Base-by-base conservation (phyloP, 2,797 vertebrate species). In the Rhynchonycteris naso region DNA sequence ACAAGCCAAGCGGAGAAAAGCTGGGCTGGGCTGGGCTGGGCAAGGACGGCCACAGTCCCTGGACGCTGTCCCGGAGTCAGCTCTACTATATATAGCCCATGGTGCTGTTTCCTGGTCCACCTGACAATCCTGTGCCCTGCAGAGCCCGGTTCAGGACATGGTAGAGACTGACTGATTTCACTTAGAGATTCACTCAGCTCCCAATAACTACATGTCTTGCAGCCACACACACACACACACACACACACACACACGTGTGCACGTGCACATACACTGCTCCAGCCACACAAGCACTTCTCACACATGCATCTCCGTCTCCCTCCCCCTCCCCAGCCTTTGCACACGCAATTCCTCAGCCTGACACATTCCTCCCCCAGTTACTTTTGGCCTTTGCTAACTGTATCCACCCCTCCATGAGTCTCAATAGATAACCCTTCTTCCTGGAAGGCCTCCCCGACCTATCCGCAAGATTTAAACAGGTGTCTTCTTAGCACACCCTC, bases 381-480 rank as follows among this genome's bases (percentile, higher is more conserved):
- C 13, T 88, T 47, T 81, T 90, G 71, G 82, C 24, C n/a, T 58
- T 58, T 33, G 12, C n/a, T 82, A 50, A 89, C 68, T 43, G 24
- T 52, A 76, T 35, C 63, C 50, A 69, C 33, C 61, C 52, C 26
- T 24, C 28, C 19, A 58, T 47, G 26, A 86, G 33, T 76, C 63
- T 90, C 68, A 82, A 3, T 1, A 63, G 63, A 26, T 15, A 50
- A 15, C 33, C 11, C 59, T 43, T 69, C 68, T 86, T 86, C 52
- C 58, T 47, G 59, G 75, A 76, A 81, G 87, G n/a, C 33, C 68
- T 69, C 22, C 50, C 43, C 68, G 66, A 80, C 28, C 66, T 8
- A 18, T 4, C 43, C 28, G 21, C 69, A 86, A 56, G 54, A 90
- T 65, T 4, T 50, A 87, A 93, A 93, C 22, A 90, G 56, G 43